Conservation (phyloP, 2,797 vertebrate species). For the Hyperoplus lanceolatus region DNA sequence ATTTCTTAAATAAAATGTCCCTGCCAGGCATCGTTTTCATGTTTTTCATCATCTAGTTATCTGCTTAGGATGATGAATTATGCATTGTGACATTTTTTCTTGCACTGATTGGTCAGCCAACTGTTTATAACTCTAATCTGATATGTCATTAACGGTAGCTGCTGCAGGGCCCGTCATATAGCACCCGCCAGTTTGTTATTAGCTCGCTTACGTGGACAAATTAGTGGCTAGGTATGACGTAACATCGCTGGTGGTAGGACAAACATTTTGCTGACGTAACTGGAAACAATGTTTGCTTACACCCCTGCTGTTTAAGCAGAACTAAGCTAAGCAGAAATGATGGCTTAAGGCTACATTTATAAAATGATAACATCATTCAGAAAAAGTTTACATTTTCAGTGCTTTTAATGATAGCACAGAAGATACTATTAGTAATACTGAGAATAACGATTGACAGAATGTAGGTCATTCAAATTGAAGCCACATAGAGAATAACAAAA, state of each 20-base stretch:
- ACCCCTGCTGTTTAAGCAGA: constrained; percentile 6
- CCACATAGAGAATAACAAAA: not conserved
- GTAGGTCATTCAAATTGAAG: not conserved
- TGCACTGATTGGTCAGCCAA: constrained; percentile 31
- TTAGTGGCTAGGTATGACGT: not conserved
- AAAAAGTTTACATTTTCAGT: not conserved
- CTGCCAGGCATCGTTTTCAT: constrained; percentile 8
- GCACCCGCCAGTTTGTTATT: constrained; percentile 36
- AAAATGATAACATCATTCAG: too few relatives aligned
- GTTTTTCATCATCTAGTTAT: constrained; percentile 23
- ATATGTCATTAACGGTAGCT: constrained; percentile 40
- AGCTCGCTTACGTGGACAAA: constrained; percentile 22
- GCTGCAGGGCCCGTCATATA: constrained; percentile 43
- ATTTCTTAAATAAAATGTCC: constrained; percentile 10
- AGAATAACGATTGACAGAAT: not conserved
- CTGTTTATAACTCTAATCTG: constrained; percentile 34
- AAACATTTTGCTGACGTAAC: not conserved
- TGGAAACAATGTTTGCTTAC: not conserved
- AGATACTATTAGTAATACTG: constrained; percentile 1
- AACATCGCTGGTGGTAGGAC: not conserved
- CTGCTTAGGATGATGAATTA: constrained; percentile 26
- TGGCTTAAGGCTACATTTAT: not conserved
- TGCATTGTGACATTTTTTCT: constrained; percentile 35
- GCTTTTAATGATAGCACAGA: constrained; percentile 12
- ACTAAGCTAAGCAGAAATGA: not conserved